Evolutionary conservation across 2,797 vertebrate genomes (phyloP).

Genomic region (Gambelia wislizenii): DNA sequence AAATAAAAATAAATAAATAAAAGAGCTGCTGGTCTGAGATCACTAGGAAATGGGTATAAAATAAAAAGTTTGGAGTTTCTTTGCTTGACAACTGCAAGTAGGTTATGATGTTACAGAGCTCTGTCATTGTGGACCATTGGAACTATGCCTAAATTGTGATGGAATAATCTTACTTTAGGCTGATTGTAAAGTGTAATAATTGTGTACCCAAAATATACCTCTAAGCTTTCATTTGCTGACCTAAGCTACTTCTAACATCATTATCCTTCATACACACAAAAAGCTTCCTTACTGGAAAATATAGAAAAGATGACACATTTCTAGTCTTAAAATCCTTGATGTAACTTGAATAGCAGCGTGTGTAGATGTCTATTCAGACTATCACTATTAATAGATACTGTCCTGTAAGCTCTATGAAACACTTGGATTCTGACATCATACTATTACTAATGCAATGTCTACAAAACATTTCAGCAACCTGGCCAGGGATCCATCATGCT

Average conservation of each 20-base stretch:
- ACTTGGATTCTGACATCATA: not conserved
- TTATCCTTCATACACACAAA: not conserved
- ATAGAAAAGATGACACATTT: constrained; percentile 29
- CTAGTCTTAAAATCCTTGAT: constrained; percentile 20
- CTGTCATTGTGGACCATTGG: not conserved
- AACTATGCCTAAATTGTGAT: not conserved
- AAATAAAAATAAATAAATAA: no score
- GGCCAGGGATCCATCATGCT: constrained; percentile 4
- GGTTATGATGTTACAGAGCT: not conserved
- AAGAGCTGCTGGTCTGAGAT: not conserved
- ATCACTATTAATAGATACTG: constrained; percentile 17
- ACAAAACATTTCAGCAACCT: not conserved
- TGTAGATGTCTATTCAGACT: constrained; percentile 3
- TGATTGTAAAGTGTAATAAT: constrained; percentile 1
- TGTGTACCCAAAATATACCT: not conserved
- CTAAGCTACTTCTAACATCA: constrained; percentile 13
- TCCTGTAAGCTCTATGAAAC: not conserved
- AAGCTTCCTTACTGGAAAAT: constrained; percentile 2
- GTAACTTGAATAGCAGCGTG: not conserved
- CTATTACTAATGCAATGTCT: constrained; percentile 2
- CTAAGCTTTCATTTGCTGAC: constrained; percentile 36
- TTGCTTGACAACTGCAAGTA: not conserved
- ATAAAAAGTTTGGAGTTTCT: not conserved
- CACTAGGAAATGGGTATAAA: not conserved
- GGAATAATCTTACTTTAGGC: constrained; percentile 1